These are phyloP conservation scores for Pelecanus crispus DNA, from an alignment of 2,113 vertebrate species.

Conservation along the genomic window DNA sequence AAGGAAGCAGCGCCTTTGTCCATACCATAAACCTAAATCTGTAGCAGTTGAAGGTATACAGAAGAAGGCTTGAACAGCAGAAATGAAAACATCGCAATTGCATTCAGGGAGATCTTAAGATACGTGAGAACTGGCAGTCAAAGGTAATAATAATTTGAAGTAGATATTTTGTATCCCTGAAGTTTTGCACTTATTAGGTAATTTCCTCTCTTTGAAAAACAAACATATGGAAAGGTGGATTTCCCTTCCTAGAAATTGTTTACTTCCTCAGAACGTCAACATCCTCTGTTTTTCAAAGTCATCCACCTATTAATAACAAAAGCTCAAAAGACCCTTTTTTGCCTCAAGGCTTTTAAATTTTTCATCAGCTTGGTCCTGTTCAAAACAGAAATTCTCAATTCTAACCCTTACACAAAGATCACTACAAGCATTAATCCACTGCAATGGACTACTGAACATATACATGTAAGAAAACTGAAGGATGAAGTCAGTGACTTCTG, in stretches of 20 bases:
- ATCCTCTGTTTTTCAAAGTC: slow-evolving; percentile 1
- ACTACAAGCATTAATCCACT: background rate
- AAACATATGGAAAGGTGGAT: background rate
- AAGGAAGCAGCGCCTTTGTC: background rate
- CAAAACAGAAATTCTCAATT: background rate
- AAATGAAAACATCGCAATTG: background rate
- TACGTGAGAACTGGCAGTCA: background rate
- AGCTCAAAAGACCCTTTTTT: background rate
- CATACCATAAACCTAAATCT: background rate
- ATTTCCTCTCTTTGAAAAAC: background rate
- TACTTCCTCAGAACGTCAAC: background rate
- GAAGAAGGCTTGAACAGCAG: background rate
- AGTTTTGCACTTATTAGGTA: background rate
- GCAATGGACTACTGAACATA: background rate
- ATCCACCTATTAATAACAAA: background rate
- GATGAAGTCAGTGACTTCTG: background rate
- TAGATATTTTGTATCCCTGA: background rate
- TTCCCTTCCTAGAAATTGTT: slow-evolving; percentile 50
- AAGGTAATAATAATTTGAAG: background rate
- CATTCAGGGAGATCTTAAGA: background rate
- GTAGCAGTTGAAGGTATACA: background rate
- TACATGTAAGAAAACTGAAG: background rate
- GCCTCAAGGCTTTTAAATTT: background rate
- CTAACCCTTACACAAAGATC: background rate
- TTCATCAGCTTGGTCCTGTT: background rate